Percentiles rank a stretch among this genome's conserved stretches.
Evolutionary conservation across 2,888 invertebrate genomes (phyloP).

Genomic region (Argynnis bischoffii): DNA sequence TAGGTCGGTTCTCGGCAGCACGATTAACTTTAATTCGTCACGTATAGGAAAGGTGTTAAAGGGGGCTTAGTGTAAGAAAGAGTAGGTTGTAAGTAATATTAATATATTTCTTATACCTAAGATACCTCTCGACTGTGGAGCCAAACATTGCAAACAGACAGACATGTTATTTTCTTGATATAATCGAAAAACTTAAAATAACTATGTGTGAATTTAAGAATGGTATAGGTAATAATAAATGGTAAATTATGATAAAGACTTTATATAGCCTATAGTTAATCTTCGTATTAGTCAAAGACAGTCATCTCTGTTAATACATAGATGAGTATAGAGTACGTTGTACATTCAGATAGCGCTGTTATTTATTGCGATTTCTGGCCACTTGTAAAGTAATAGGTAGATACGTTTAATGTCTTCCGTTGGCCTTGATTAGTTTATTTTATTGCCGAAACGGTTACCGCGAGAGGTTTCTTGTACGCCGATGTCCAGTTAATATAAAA

Average conservation of each 20-base stretch:
- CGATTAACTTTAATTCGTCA: background rate
- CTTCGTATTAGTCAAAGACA: too few species aligned
- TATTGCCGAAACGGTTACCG: slow-evolving; percentile 13
- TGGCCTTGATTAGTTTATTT: slow-evolving; percentile 21
- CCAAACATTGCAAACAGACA: too few species aligned
- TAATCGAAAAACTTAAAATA: too few species aligned
- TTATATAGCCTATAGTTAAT: too few species aligned
- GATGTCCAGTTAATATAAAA: background rate
- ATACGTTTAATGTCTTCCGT: background rate
- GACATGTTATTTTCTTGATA: too few species aligned
- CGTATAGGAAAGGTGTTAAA: background rate
- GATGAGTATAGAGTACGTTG: background rate
- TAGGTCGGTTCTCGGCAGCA: slow-evolving; percentile 3
- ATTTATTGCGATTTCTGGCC: slow-evolving; percentile 24
- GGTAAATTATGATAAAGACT: too few species aligned
- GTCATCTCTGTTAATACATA: too few species aligned
- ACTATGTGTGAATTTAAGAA: too few species aligned
- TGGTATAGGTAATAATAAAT: too few species aligned
- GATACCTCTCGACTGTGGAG: too few species aligned
- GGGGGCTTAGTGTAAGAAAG: background rate
- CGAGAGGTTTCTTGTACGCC: slow-evolving; percentile 4
- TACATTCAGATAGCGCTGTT: slow-evolving; percentile 18
- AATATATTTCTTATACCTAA: too few species aligned
- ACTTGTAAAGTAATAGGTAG: slow-evolving; percentile 19
- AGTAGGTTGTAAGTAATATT: background rate